These are phyloP conservation scores for Ctenochaetus hawaiiensis DNA, from an alignment of 2,797 vertebrate species.

Conservation along the genomic window DNA sequence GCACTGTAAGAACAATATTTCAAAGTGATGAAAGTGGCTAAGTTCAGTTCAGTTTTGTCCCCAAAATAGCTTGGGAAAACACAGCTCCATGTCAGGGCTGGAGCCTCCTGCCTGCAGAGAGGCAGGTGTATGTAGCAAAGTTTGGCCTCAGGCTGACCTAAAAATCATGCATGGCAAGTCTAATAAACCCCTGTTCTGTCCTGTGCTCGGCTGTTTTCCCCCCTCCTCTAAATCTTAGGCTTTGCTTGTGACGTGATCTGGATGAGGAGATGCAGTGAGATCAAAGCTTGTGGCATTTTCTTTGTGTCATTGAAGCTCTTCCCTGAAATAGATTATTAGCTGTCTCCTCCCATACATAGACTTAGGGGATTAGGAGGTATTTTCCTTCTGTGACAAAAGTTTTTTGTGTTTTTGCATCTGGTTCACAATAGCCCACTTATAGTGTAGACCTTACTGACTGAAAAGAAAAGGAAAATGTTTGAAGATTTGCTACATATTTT, in stretches of 20 bases:
- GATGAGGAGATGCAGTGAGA: constrained; percentile 65
- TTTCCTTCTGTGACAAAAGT: constrained; percentile 38
- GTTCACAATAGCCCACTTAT: constrained; percentile 8
- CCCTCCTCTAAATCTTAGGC: constrained; percentile 27
- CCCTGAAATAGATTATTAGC: constrained; percentile 56
- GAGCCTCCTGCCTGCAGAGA: constrained; percentile 53
- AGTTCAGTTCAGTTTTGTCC: constrained; percentile 51
- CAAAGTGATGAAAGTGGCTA: constrained; percentile 15
- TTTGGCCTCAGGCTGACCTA: constrained; percentile 76
- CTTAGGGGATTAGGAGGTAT: constrained; percentile 35
- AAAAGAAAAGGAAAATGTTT: constrained; percentile 7
- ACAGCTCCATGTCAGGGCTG: constrained; percentile 55
- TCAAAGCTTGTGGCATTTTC: constrained; percentile 60
- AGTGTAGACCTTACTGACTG: background rate
- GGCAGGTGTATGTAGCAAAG: constrained; percentile 65
- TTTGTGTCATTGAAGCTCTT: constrained; percentile 63
- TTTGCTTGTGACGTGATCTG: constrained; percentile 53
- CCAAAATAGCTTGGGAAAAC: constrained; percentile 62
- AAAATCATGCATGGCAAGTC: constrained; percentile 65
- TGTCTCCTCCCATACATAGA: constrained; percentile 52
- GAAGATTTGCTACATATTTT: constrained; percentile 3
- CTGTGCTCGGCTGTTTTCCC: constrained; percentile 27
- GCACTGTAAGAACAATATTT: constrained; percentile 2
- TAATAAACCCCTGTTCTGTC: constrained; percentile 59
- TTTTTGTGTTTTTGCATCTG: constrained; percentile 16